Conservation (phyloP, 2,797 vertebrate species). For the Oryzias dopingdopingensis region DNA sequence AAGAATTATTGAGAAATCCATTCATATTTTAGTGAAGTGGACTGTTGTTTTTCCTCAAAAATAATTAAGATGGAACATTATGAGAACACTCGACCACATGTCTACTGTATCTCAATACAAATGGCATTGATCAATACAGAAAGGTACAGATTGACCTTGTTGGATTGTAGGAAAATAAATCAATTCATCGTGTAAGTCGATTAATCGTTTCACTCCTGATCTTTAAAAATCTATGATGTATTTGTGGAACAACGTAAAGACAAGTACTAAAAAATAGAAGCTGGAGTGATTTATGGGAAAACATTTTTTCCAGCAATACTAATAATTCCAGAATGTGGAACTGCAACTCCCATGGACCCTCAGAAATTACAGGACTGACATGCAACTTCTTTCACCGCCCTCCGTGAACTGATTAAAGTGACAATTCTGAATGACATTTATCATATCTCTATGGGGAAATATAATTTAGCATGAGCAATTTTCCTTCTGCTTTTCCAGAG, state of each 20-base stretch:
- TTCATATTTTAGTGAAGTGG: no score
- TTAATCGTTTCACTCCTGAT: no score
- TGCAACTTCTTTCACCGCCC: constrained; percentile 49
- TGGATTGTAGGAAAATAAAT: no score
- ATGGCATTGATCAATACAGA: no score
- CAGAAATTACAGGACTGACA: constrained; percentile 41
- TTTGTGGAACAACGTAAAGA: constrained; percentile 42
- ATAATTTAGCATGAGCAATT: background rate
- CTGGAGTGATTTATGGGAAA: constrained; percentile 40
- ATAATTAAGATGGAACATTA: no score
- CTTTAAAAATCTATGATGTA: no score
- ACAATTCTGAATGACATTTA: constrained; percentile 27
- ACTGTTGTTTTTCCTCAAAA: no score
- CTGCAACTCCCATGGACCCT: constrained; percentile 35
- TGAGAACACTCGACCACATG: no score
- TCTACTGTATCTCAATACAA: no score
- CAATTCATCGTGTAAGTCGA: no score
- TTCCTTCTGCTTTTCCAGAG: background rate
- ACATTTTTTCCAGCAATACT: constrained; percentile 41
- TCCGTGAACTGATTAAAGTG: constrained; percentile 21
- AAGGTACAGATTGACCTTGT: no score
- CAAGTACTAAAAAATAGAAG: constrained; percentile 28
- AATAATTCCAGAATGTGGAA: constrained; percentile 16
- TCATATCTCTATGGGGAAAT: constrained; percentile 4
- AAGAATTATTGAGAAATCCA: no score